These are phyloP conservation scores for Phyto melanocephala DNA, from an alignment of 2,888 invertebrate species.

Conservation along the genomic window DNA sequence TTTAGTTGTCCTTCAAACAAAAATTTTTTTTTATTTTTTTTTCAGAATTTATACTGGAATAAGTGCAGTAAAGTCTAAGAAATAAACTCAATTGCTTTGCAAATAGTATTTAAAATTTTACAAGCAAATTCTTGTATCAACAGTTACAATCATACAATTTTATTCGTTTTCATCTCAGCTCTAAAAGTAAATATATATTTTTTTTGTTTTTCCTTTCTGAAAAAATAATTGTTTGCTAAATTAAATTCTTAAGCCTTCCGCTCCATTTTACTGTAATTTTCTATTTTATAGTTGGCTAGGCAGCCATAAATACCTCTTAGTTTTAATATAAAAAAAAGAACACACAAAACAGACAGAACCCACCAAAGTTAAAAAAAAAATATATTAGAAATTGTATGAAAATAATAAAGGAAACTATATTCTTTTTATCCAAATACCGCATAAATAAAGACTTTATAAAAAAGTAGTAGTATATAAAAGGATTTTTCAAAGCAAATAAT, in stretches of 20 bases:
- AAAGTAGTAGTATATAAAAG: slow-evolving; percentile 20
- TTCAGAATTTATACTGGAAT: too few species aligned
- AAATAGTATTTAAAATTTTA: too few species aligned
- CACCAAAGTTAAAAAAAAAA: slow-evolving; percentile 22
- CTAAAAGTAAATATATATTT: too few species aligned
- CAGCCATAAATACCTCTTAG: slow-evolving; percentile 51
- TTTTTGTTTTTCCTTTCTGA: too few species aligned
- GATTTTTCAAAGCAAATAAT: slow-evolving; percentile 51
- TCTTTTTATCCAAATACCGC: neutral
- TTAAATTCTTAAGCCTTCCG: slow-evolving; percentile 59
- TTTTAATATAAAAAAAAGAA: slow-evolving; percentile 15
- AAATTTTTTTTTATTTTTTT: too few species aligned
- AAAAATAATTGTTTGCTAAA: slow-evolving; percentile 53
- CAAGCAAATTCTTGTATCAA: too few species aligned
- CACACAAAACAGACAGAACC: neutral
- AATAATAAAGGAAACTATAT: too few species aligned
- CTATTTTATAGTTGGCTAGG: slow-evolving; percentile 51
- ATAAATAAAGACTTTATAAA: slow-evolving; percentile 23
- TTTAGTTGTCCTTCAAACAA: too few species aligned
- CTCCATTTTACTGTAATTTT: slow-evolving; percentile 56
- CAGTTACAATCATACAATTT: too few species aligned
- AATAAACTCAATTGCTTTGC: too few species aligned
- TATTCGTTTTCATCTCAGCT: too few species aligned
- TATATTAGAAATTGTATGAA: slow-evolving; percentile 14
- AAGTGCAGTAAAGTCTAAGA: too few species aligned